Percentiles rank a stretch among this genome's conserved stretches.
Conservation (phyloP, 2,113 vertebrate species). For the Podarcis raffonei region DNA sequence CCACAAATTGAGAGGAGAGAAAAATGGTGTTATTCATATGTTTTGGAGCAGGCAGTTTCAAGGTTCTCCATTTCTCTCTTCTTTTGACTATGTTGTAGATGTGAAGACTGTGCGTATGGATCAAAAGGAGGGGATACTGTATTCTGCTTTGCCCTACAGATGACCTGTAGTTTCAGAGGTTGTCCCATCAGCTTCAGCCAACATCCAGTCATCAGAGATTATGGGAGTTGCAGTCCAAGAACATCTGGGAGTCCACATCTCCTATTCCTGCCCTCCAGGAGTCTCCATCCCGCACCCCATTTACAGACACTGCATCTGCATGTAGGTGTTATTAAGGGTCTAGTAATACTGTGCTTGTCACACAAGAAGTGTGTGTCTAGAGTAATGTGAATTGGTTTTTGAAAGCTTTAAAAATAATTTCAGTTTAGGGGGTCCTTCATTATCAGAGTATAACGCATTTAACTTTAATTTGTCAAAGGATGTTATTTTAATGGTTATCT, state of each 20-base stretch:
- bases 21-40: background rate
- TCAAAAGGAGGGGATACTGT: background rate
- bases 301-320: background rate
- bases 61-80: background rate
- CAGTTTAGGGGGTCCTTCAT: slow-evolving; percentile 18
- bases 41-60: background rate
- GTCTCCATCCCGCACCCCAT: no score
- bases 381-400: slow-evolving; percentile 47
- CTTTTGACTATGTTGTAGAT: background rate
- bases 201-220: background rate
- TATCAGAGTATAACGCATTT: slow-evolving; percentile 32
- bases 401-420: slow-evolving; percentile 34
- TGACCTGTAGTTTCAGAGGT: no score
- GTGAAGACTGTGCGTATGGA: background rate
- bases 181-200: no score
- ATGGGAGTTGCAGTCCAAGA: background rate
- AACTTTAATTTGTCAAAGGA: slow-evolving; percentile 46
- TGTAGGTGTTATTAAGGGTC: background rate
- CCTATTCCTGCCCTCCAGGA: no score
- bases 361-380: background rate
- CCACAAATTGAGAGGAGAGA: background rate
- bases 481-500: slow-evolving; percentile 38
- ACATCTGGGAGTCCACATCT: background rate
- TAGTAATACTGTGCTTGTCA: slow-evolving; percentile 9
- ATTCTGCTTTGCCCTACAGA: background rate